Evolutionary conservation across 2,113 vertebrate species (phyloP), one percentile per base, ranked within the genome.

Genomic region (Peromyscus polionotus): DNA sequence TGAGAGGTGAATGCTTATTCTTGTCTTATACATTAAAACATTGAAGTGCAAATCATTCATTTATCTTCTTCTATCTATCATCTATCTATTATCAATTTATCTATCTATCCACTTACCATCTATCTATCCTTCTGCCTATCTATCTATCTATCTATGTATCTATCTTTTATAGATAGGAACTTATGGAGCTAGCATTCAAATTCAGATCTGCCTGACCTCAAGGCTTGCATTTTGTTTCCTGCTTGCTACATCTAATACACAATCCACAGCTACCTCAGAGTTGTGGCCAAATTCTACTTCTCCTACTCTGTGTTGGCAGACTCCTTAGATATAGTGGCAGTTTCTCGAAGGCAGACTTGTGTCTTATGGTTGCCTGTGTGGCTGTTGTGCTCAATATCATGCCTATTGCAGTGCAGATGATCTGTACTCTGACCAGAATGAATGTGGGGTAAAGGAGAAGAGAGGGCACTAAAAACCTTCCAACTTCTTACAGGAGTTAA

Each of bases 1-100:
- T 70, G 31, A 70, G 42, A 54, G 16, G 59, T 24, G n/a, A n/a
- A 28, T 86, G 68, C 68, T 57, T 79, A 88, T n/a, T 42, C 2
- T 5, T 45, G 94, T 65, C 93, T 96, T 83, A 91, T 10, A 89
- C 3, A 31, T 88, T 68, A 88, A 93, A 95, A 42, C 81, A 67
- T 13, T 88, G 84, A 95, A 8, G 20, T 92, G 91, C 48, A 93
- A 97, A 96, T 22, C 36, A 93, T 61, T 81, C 57, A 9, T 86
- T 28, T 70, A 45, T 19, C n/a, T 73, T 19, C 9, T 24, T 76
- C 42, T 76, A 14, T 76, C 73, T 76, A 76, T 45, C 39, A 76
- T 63, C 20, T 22, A 48, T 28, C 63, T 65, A 96, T 16, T 33
- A 88, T 39, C 24, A 28, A 28, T 67, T 22, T 63, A 26, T 26